phyloP scores from a whole-genome alignment of 1,140 invertebrate genomes.

The Dendrolimus punctatus region DNA sequence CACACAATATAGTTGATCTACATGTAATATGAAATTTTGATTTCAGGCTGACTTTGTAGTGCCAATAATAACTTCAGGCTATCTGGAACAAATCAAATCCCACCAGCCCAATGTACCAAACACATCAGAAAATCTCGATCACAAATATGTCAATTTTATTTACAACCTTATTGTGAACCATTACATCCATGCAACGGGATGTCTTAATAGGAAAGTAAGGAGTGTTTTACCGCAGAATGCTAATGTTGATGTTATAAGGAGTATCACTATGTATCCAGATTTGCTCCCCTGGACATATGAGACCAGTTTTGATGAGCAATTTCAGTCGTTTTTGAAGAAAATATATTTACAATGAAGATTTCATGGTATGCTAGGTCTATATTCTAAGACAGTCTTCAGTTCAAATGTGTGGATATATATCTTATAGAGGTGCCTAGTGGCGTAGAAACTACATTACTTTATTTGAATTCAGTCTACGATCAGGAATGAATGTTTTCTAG shows the following conservation, averaged over 20 bases:
- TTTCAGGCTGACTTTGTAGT: slow-evolving; percentile 66
- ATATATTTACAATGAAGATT: slow-evolving; percentile 9
- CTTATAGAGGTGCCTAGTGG: too few species aligned
- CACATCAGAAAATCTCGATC: slow-evolving; percentile 62
- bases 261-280: slow-evolving; percentile 56
- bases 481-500: too few species aligned
- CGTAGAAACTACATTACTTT: too few species aligned
- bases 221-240: slow-evolving; percentile 56
- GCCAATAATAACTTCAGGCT: slow-evolving; percentile 60
- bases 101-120: slow-evolving; percentile 36
- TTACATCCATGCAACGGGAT: slow-evolving; percentile 62
- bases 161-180: slow-evolving; percentile 63
- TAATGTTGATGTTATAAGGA: slow-evolving; percentile 40
- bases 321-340: slow-evolving; percentile 52
- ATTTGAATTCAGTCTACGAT: too few species aligned
- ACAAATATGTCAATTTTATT: slow-evolving; percentile 65
- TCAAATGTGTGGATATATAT: too few species aligned
- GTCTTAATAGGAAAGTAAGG: slow-evolving; percentile 64
- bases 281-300: slow-evolving; percentile 63
- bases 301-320: slow-evolving; percentile 56
- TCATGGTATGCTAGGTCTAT: background rate
- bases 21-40: slow-evolving; percentile 9
- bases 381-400: background rate
- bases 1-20: too few species aligned
- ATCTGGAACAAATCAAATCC: slow-evolving; percentile 55